Percentiles rank a stretch among this genome's conserved stretches.
phyloP scores from a whole-genome alignment of 2,113 vertebrate genomes.

The Orcinus orca region DNA sequence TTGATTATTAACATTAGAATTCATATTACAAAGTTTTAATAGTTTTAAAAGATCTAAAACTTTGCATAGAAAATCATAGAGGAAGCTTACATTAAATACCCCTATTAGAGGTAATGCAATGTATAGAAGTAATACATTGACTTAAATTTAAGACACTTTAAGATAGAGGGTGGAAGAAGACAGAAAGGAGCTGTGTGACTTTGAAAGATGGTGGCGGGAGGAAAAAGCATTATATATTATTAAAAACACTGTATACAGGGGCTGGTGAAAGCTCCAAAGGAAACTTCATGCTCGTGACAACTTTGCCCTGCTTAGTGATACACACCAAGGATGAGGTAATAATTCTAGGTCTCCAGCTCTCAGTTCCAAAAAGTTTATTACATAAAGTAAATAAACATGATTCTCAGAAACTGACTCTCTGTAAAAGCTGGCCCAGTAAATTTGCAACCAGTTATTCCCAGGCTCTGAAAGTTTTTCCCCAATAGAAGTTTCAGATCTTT shows the following conservation, averaged over 20 bases:
- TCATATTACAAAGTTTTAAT: neutral
- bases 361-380: neutral
- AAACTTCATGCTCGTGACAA: neutral
- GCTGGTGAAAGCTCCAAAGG: neutral
- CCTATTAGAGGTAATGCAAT: neutral
- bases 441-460: neutral
- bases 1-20: neutral
- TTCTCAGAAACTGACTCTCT: neutral
- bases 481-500: neutral
- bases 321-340: neutral
- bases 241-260: neutral
- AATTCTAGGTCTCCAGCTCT: neutral
- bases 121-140: neutral
- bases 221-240: neutral
- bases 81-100: neutral
- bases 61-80: neutral
- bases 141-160: neutral
- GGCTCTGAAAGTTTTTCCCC: neutral
- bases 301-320: neutral
- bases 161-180: neutral
- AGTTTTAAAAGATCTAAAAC: neutral
- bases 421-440: neutral
- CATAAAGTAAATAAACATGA: neutral
- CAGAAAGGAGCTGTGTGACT: neutral
- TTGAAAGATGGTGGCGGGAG: neutral